These are phyloP conservation scores for Rhinogobius similis DNA, from an alignment of 2,113 vertebrate genomes.

Conservation along the genomic window DNA sequence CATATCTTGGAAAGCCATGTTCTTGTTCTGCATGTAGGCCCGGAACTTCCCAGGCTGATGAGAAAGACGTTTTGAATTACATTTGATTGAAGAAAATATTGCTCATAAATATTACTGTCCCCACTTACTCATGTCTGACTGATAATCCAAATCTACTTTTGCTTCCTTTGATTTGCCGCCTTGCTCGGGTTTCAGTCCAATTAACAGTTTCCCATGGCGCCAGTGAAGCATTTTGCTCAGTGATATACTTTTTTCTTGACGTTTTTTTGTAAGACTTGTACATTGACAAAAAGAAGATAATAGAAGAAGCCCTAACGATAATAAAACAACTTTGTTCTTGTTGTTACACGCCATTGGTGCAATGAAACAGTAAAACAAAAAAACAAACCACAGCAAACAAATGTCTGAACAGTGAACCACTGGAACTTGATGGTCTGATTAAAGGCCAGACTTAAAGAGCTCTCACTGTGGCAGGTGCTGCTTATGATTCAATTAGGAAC, in stretches of 20 bases:
- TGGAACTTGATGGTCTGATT: neutral
- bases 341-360: conserved; percentile 54
- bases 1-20: neutral
- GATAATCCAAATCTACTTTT: conserved; percentile 51
- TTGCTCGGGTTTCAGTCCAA: conserved; percentile 29
- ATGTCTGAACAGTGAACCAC: conserved; percentile 14
- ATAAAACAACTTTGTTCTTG: neutral
- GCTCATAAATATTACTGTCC: neutral
- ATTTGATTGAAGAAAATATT: neutral
- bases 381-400: conserved; percentile 10
- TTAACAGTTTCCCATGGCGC: conserved; percentile 52
- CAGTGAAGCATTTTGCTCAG: neutral
- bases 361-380: conserved; percentile 7
- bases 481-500: conserved; percentile 17
- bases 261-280: conserved; percentile 5
- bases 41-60: conserved; percentile 47
- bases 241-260: neutral
- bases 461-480: conserved; percentile 35
- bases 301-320: conserved; percentile 45
- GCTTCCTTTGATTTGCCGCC: neutral
- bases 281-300: conserved; percentile 39
- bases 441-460: conserved; percentile 3
- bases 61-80: neutral
- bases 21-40: neutral
- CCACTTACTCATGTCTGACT: conserved; percentile 66